Percentiles rank a stretch among this genome's conserved stretches.
These are phyloP conservation scores for Onychorhynchus coronatus DNA, from an alignment of 2,113 vertebrate species.

Conservation along the genomic window DNA sequence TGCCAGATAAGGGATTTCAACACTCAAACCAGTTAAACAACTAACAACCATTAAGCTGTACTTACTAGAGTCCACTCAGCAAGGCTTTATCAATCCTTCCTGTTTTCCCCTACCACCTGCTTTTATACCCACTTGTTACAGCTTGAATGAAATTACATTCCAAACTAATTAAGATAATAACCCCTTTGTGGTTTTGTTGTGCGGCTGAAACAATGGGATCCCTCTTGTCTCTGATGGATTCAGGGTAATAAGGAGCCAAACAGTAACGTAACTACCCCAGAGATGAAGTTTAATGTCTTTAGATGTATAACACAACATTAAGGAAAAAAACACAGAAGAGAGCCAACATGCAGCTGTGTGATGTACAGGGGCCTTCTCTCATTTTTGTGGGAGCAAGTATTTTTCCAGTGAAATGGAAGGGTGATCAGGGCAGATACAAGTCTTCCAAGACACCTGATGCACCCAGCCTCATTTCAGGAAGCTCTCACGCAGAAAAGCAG, in stretches of 20 bases:
- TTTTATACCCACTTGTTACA: neutral
- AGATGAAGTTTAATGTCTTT: neutral
- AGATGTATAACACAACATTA: neutral
- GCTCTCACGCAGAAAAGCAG: neutral
- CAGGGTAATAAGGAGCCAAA: neutral
- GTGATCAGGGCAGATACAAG: neutral
- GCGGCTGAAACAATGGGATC: neutral
- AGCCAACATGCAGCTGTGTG: neutral
- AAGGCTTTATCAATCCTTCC: neutral
- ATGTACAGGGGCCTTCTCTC: neutral
- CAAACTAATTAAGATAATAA: conserved; percentile 39
- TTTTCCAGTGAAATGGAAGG: neutral
- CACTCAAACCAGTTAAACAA: neutral
- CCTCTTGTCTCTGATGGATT: neutral
- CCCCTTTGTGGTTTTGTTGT: neutral
- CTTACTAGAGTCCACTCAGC: neutral
- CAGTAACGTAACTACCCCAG: neutral
- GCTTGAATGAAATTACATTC: conserved; percentile 23
- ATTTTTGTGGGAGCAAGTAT: neutral
- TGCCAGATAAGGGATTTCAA: neutral
- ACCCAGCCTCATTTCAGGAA: neutral
- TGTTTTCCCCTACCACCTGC: neutral
- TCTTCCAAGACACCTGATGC: neutral
- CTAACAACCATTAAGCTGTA: neutral
- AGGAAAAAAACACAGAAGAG: neutral